Base-by-base conservation (phyloP, 2,113 vertebrate genomes). In the Trematomus loennbergii region DNA sequence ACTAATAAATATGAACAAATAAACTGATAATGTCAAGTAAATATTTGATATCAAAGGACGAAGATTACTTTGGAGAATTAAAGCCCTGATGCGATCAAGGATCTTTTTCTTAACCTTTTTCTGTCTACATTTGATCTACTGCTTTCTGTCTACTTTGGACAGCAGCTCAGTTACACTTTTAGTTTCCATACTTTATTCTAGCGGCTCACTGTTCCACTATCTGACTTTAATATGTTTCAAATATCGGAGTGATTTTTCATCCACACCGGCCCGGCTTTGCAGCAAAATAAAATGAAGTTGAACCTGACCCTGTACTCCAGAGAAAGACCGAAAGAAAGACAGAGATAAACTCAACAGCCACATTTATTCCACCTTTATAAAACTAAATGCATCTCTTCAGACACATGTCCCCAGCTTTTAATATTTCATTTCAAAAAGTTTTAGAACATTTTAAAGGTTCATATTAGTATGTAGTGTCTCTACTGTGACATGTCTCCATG, bases 221-320 rank as follows among this genome's bases (percentile, higher is more conserved):
- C 70, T 29, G 64, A 15, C 20, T 75, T 16, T 82, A 83, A 71
- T 64, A 60, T 72, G 45, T 85, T 79, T 72, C 48, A 61, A 66
- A 84, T 63, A 84, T 69, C 65, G 52, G 66, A 82, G 78, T 5
- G 13, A 71, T 86, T 82, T 83, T 79, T 87, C 76, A 85, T 76
- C 79, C 50, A 36, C 53, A 52, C 22, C 3, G 3, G 57, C 43
- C 53, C 9, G 62, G 62, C 70, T 83, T 45, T 33, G 59, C 40
- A 2, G 79, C 69, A 45, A 17, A 40, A 40, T 57, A 62, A 65
- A 79, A 79, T 54, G 18, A 68, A 79, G 66, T 20, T 82, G 77
- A 83, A 83, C 79, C 71, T 76, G 79, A 85, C 82, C 74, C 81
- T 72, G 61, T 76, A 58, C 73, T 78, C 75, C 57, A 20, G 11